Evolutionary conservation across 2,113 vertebrate genomes (phyloP), one percentile per base, ranked within the genome.

Genomic region (Ochotona curzoniae): DNA sequence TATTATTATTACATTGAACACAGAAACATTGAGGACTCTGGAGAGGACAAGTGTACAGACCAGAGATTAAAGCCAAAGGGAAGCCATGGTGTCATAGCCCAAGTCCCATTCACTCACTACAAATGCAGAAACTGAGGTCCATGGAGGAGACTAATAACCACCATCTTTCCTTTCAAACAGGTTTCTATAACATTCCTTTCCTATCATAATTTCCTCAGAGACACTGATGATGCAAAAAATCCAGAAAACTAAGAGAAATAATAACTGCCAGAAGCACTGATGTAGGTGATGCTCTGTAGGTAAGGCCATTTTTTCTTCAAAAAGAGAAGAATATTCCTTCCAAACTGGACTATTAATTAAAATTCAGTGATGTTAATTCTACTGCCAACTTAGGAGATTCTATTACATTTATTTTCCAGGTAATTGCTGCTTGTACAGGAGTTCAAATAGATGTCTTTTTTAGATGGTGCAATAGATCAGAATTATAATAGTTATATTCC

Each of bases 361-460:
- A 97, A 97, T 96, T 94, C 93, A 96, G 86, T 25, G 10, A 96
- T 95, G 96, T 81, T 97, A 96, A 96, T 94, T 96, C 95, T 97
- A 97, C 91, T 93, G 87, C 94, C 96, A 96, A 91, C 93, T 93
- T 94, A 97, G 94, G 87, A 96, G 93, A 94, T 96, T 90, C 91
- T 97, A 97, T 95, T 96, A 95, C 95, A 97, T 97, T 97, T 97
- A 97, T 97, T 96, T 96, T 96, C 91, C 94, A 97, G 96, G 97
- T 96, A 97, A 97, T 97, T 97, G 95, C 93, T 97, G 94, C 96
- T 97, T 96, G 93, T 94, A 97, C 94, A 97, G 89, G 87, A 97
- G 95, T 96, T 97, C 95, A 95, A 96, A 94, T 95, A 95, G 93
- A 96, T 94, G 95, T 97, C 96, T 95, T 89, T 94, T 96, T 94